Conservation (phyloP, 2,797 vertebrate species). For the Xenops minutus region DNA sequence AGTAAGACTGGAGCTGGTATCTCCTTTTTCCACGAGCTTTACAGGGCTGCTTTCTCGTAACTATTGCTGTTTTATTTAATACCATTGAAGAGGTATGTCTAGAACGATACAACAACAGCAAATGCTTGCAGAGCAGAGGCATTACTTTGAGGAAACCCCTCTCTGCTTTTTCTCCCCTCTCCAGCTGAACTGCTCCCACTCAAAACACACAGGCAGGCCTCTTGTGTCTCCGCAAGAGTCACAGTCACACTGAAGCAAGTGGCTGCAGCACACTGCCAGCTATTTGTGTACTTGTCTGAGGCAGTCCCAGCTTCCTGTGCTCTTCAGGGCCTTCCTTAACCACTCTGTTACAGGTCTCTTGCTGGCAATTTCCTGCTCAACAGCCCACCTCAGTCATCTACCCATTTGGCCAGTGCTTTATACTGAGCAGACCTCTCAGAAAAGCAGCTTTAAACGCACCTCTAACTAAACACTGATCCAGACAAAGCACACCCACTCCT, state of each 20-base stretch:
- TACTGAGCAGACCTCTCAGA: neutral
- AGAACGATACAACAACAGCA: neutral
- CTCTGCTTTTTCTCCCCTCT: neutral
- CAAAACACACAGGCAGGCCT: neutral
- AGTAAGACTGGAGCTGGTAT: neutral
- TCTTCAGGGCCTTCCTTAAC: neutral
- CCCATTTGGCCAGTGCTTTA: neutral
- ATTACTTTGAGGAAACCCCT: neutral
- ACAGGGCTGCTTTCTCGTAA: neutral
- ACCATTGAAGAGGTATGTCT: neutral
- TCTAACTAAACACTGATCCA: neutral
- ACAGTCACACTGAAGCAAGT: fast-evolving
- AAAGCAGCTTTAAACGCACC: neutral
- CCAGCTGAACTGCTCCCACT: neutral
- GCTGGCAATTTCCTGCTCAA: neutral
- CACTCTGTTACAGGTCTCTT: neutral
- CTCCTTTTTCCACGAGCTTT: neutral
- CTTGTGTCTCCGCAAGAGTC: neutral
- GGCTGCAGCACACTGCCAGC: neutral
- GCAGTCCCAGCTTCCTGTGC: neutral
- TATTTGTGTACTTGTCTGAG: neutral
- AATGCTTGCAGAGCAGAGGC: neutral
- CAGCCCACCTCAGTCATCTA: neutral
- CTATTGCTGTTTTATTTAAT: neutral
- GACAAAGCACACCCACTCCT: neutral